Conservation (phyloP, 2,113 vertebrate species). For the Bambusicola thoracicus region DNA sequence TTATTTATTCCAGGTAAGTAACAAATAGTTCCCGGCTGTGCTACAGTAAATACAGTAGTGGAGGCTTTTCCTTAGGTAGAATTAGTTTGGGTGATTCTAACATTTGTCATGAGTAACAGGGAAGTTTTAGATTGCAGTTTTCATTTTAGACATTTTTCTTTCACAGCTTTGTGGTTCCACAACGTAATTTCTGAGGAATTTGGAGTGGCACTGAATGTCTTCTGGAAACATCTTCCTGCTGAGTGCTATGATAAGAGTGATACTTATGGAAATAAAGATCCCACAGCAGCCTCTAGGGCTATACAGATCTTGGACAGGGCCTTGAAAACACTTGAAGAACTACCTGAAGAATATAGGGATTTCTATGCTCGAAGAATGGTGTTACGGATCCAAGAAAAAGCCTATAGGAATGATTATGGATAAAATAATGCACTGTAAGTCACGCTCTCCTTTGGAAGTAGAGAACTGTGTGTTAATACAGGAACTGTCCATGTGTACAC, state of each 20-base stretch:
- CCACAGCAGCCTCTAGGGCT: conserved; percentile 84
- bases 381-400: conserved; percentile 86
- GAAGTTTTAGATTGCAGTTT: conserved; percentile 44
- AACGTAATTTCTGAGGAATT: conserved; percentile 93
- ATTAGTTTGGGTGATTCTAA: conserved; percentile 47
- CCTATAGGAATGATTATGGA: conserved; percentile 74
- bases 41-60: background rate
- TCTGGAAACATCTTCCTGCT: conserved; percentile 91
- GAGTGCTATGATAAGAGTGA: conserved; percentile 92
- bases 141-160: conserved; percentile 34
- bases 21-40: background rate
- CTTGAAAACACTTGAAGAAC: conserved; percentile 85
- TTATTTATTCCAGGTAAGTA: conserved; percentile 93
- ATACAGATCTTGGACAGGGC: conserved; percentile 90
- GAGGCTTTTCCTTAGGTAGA: conserved; percentile 45
- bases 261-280: conserved; percentile 95
- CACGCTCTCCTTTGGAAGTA: background rate
- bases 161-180: conserved; percentile 95
- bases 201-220: conserved; percentile 93
- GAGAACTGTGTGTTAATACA: background rate
- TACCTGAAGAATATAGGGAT: conserved; percentile 91
- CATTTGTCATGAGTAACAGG: background rate
- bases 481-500: background rate
- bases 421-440: conserved; percentile 27
- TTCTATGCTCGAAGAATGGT: conserved; percentile 96